Conservation (phyloP, 1,140 invertebrate genomes). For the Oscheius sp. region DNA sequence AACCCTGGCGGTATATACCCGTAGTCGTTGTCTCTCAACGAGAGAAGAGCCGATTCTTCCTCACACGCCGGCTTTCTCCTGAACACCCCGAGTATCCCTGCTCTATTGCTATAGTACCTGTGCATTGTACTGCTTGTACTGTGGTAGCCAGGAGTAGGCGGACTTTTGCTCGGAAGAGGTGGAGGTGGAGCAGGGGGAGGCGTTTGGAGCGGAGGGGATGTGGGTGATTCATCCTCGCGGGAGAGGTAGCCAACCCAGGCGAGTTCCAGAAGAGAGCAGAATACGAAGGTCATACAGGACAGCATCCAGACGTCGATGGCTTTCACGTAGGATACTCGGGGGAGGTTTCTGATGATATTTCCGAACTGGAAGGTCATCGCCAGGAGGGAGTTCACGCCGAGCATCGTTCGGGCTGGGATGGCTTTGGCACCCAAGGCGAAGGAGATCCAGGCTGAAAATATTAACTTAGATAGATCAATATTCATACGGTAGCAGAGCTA, state of each 20-base stretch:
- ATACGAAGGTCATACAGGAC: slow-evolving; percentile 61
- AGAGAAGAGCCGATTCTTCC: slow-evolving; percentile 39
- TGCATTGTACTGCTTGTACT: background rate
- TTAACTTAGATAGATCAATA: too few species aligned
- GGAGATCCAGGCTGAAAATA: slow-evolving; percentile 60
- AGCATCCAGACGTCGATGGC: slow-evolving; percentile 58
- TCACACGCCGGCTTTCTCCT: slow-evolving; percentile 32
- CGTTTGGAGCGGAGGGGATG: background rate
- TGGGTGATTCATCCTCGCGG: slow-evolving; percentile 46
- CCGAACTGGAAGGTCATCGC: slow-evolving; percentile 60
- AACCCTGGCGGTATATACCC: slow-evolving; percentile 59
- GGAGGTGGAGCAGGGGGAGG: slow-evolving; percentile 11
- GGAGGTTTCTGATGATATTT: slow-evolving; percentile 59
- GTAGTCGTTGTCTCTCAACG: slow-evolving; percentile 52
- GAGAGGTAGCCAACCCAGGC: slow-evolving; percentile 57
- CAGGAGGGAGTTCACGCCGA: slow-evolving; percentile 56
- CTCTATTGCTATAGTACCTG: background rate
- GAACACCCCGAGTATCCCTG: too few species aligned
- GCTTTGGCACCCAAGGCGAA: slow-evolving; percentile 59
- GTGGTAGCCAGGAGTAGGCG: background rate
- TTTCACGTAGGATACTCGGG: slow-evolving; percentile 58
- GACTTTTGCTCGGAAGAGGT: background rate
- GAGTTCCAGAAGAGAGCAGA: slow-evolving; percentile 58
- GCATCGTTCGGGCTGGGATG: slow-evolving; percentile 59
- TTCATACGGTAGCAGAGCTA: background rate